Evolutionary conservation across 2,113 vertebrate genomes (phyloP).

Genomic region (Pycnonotus jocosus): DNA sequence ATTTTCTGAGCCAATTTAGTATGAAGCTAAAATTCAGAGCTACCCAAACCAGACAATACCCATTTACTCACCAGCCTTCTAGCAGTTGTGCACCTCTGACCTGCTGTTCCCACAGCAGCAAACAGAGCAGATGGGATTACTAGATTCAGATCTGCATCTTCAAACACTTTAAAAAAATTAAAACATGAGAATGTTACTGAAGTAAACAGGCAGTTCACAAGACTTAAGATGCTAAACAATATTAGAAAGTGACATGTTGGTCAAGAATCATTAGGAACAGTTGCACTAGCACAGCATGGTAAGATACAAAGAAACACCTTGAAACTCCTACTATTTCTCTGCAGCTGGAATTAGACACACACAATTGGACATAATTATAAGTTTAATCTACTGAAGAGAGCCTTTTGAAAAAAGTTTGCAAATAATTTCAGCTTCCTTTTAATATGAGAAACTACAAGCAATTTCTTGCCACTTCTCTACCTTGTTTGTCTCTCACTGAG

Average conservation of each 20-base stretch:
- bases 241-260: neutral
- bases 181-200: neutral
- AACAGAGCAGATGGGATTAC: conserved; percentile 90
- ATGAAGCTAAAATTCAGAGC: neutral
- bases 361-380: neutral
- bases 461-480: neutral
- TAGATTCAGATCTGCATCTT: conserved; percentile 91
- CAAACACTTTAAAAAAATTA: conserved; percentile 75
- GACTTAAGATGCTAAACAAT: neutral
- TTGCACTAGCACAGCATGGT: neutral
- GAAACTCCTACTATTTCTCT: neutral
- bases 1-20: neutral
- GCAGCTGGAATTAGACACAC: neutral
- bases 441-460: neutral
- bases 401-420: neutral
- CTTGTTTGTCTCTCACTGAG: neutral
- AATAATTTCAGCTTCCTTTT: neutral
- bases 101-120: conserved; percentile 92
- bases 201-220: neutral
- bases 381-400: neutral
- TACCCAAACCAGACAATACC: neutral
- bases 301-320: neutral
- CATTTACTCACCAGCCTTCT: conserved; percentile 82
- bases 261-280: neutral
- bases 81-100: conserved; percentile 92